Percentiles rank a stretch among this genome's conserved stretches.
phyloP scores from a whole-genome alignment of 2,888 invertebrate genomes.

The Argynnis bischoffii region DNA sequence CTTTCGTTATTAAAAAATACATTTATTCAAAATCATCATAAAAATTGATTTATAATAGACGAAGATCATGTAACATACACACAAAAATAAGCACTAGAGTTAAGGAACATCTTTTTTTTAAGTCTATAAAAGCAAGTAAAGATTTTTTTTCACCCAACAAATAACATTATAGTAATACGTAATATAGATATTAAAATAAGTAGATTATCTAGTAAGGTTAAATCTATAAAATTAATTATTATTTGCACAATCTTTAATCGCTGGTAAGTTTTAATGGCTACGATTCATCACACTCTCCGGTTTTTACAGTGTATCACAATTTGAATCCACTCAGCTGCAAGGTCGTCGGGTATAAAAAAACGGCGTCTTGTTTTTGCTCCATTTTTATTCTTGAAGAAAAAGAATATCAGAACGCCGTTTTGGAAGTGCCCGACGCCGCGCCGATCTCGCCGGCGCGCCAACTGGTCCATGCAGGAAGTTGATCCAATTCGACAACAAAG shows the following conservation, averaged over 20 bases:
- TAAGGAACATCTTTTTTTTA: too few relatives aligned
- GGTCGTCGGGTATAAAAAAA: slow-evolving; percentile 74
- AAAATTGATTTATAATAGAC: too few relatives aligned
- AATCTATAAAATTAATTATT: slow-evolving; percentile 55
- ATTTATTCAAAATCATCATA: too few relatives aligned
- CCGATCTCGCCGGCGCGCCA: slow-evolving; percentile 47
- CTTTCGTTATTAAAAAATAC: too few relatives aligned
- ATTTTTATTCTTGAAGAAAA: slow-evolving; percentile 75
- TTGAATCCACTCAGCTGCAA: slow-evolving; percentile 75
- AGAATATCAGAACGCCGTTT: slow-evolving; percentile 77
- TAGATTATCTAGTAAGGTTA: slow-evolving; percentile 54
- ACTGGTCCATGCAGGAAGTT: slow-evolving; percentile 79
- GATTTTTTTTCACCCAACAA: not conserved
- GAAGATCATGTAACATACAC: too few relatives aligned
- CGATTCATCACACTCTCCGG: slow-evolving; percentile 72
- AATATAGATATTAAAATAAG: slow-evolving; percentile 31
- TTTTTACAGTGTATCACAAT: slow-evolving; percentile 74
- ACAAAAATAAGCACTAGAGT: too few relatives aligned
- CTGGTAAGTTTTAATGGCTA: slow-evolving; percentile 49
- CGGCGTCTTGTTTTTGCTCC: slow-evolving; percentile 72
- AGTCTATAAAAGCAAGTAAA: not conserved
- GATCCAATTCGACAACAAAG: slow-evolving; percentile 74
- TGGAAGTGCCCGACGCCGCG: slow-evolving; percentile 62
- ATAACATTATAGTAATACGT: slow-evolving; percentile 18
- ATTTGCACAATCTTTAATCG: slow-evolving; percentile 56